These are phyloP conservation scores for Lydus trimaculatus DNA, from an alignment of 2,888 invertebrate genomes.

Conservation along the genomic window DNA sequence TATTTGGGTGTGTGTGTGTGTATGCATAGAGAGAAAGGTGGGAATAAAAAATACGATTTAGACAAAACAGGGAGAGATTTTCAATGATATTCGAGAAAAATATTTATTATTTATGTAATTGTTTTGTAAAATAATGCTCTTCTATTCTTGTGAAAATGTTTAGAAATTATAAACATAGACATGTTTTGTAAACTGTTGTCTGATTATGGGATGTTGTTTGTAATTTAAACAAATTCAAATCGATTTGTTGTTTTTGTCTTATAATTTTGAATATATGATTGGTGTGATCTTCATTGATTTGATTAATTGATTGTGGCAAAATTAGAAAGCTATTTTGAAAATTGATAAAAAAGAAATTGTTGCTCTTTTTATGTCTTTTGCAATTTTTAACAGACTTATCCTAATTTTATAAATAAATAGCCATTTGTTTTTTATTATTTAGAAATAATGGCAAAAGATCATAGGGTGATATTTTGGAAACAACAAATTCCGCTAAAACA, in stretches of 20 bases:
- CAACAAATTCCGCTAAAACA: too few relatives aligned
- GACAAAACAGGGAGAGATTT: background rate
- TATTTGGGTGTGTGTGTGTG: too few relatives aligned
- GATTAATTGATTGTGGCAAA: background rate
- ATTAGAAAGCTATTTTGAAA: background rate
- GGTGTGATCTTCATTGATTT: background rate
- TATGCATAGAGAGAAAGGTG: too few relatives aligned
- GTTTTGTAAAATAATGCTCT: background rate
- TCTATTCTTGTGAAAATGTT: background rate
- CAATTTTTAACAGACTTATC: background rate
- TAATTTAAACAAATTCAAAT: background rate
- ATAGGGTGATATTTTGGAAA: background rate
- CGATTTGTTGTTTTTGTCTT: background rate
- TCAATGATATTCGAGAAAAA: background rate
- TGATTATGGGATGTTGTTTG: background rate
- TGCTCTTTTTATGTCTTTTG: background rate
- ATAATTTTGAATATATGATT: too few relatives aligned
- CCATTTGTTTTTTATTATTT: background rate
- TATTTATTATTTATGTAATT: background rate
- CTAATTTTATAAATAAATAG: background rate
- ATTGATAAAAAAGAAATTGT: background rate
- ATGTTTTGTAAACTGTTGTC: slow-evolving; percentile 2
- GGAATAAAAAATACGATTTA: background rate
- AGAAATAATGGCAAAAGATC: background rate
- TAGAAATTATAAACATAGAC: slow-evolving; percentile 3